Percentiles rank a stretch among this genome's conserved stretches.
These are phyloP conservation scores for Punctoribates punctum DNA, from an alignment of 2,888 invertebrate species.

Conservation along the genomic window DNA sequence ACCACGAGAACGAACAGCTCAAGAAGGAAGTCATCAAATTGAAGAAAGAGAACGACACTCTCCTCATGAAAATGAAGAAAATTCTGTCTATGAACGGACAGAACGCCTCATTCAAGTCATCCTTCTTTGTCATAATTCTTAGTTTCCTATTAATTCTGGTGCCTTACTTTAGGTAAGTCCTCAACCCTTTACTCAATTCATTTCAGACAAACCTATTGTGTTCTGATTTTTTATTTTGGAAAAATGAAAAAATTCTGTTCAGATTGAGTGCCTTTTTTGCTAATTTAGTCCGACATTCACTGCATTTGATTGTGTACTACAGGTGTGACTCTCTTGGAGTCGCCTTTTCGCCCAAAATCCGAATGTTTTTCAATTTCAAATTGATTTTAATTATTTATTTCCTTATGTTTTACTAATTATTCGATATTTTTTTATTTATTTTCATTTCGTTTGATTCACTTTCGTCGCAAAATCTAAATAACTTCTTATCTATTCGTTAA, in stretches of 20 bases:
- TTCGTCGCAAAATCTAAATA: neutral
- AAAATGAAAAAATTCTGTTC: neutral
- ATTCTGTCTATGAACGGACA: conserved; percentile 33
- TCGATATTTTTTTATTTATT: neutral
- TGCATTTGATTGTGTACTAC: neutral
- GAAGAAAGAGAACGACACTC: conserved; percentile 42
- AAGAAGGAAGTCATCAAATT: conserved; percentile 42
- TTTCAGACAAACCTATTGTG: neutral
- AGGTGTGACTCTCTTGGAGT: conserved; percentile 23
- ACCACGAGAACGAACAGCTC: conserved; percentile 39
- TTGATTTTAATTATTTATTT: neutral
- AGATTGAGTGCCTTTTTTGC: neutral
- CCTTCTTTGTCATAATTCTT: conserved; percentile 40
- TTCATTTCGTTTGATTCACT: neutral
- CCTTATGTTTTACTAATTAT: neutral
- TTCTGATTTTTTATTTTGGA: neutral
- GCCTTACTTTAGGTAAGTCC: conserved; percentile 42
- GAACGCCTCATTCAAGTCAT: conserved; percentile 41
- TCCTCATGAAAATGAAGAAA: conserved; percentile 37
- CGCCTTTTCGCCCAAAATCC: too few relatives aligned
- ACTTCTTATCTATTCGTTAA: too few relatives aligned
- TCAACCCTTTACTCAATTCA: neutral
- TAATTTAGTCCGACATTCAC: neutral
- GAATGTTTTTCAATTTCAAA: neutral
- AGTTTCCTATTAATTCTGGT: conserved; percentile 42